phyloP scores from a whole-genome alignment of 2,888 invertebrate genomes.

The Caenorhabditis sp. region DNA sequence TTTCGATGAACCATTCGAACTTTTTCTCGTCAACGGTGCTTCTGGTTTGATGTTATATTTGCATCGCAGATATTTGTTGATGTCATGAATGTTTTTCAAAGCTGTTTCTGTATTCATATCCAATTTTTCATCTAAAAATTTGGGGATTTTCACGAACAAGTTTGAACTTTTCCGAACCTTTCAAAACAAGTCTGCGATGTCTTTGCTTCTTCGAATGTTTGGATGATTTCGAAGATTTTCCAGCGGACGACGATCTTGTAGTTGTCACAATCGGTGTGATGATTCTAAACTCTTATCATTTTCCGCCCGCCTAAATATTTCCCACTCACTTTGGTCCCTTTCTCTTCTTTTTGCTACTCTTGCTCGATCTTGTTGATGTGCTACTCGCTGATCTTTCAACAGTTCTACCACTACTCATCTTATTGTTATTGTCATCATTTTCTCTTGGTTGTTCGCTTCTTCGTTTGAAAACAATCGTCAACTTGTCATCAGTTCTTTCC shows the following conservation, averaged over 20 bases:
- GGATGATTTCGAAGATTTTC: too few relatives aligned
- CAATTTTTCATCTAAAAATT: background rate
- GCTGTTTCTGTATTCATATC: background rate
- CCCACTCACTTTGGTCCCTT: too few relatives aligned
- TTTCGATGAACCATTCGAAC: background rate
- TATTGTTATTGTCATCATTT: background rate
- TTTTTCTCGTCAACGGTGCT: too few relatives aligned
- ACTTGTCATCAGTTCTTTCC: background rate
- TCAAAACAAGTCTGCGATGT: too few relatives aligned
- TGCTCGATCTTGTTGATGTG: too few relatives aligned
- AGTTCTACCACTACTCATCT: background rate
- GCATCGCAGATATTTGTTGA: background rate
- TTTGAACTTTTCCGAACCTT: too few relatives aligned
- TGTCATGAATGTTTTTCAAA: background rate
- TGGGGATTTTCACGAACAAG: too few relatives aligned
- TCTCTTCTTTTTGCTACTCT: too few relatives aligned
- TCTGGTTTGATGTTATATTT: background rate
- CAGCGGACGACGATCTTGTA: too few relatives aligned
- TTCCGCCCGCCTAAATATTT: too few relatives aligned
- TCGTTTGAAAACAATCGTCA: background rate
- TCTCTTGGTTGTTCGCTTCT: background rate
- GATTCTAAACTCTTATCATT: too few relatives aligned
- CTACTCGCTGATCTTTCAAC: background rate
- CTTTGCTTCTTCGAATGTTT: background rate
- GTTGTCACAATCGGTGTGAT: too few relatives aligned